These are phyloP conservation scores for Mus caroli DNA, from an alignment of 2,797 vertebrate genomes.

Conservation along the genomic window DNA sequence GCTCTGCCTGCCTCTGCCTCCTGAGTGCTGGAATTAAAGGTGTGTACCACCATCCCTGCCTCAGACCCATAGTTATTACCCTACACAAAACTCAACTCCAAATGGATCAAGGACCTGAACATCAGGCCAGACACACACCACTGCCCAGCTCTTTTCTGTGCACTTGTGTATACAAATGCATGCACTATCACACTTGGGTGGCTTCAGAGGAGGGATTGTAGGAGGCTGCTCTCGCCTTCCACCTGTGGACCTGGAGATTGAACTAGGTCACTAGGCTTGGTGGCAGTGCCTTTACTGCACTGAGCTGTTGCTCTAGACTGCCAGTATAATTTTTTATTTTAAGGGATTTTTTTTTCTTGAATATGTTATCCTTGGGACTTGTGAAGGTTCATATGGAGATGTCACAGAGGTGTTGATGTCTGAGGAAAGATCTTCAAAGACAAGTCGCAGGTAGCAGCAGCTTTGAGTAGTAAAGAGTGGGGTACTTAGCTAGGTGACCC, in stretches of 20 bases:
- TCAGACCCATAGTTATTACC: not conserved
- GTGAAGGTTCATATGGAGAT: not conserved
- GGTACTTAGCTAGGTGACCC: not conserved
- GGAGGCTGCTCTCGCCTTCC: not conserved
- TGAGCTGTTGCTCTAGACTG: not conserved
- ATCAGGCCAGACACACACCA: not conserved
- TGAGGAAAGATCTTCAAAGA: not conserved
- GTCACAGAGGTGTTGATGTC: constrained; percentile 45
- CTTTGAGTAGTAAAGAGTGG: not conserved
- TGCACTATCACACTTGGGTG: not conserved
- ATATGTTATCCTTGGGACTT: not conserved
- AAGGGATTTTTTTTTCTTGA: not conserved
- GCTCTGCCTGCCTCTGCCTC: not conserved
- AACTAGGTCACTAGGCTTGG: not conserved
- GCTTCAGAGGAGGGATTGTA: not conserved
- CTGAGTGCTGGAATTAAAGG: not conserved
- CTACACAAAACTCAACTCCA: not conserved
- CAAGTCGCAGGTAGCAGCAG: not conserved
- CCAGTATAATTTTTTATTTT: constrained; percentile 5
- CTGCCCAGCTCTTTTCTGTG: not conserved
- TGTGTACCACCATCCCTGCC: not conserved
- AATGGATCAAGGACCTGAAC: not conserved
- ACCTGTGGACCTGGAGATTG: not conserved
- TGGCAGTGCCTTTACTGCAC: not conserved
- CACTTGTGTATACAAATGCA: not conserved